Evolutionary conservation across 2,888 invertebrate genomes (phyloP).

Genomic region (Pemphredon lugubris): DNA sequence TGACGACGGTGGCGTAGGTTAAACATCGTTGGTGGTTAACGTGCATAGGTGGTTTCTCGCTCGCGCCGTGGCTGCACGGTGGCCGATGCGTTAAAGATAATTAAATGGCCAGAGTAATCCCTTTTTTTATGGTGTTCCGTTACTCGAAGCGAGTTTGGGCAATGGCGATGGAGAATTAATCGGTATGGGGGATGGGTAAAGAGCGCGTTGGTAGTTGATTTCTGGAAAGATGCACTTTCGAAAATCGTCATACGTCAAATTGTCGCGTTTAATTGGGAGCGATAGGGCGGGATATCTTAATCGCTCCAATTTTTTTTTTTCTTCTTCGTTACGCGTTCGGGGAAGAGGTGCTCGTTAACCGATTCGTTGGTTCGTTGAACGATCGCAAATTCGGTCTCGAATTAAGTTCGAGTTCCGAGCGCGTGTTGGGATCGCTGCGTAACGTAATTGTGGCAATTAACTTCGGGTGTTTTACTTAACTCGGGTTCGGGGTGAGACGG

Average conservation of each 20-base stretch:
- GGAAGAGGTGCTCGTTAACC: constrained; percentile 48
- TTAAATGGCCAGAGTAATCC: too few relatives aligned
- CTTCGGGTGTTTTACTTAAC: constrained; percentile 42
- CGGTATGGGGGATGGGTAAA: too few relatives aligned
- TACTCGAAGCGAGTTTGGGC: too few relatives aligned
- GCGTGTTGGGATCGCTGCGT: constrained; percentile 31
- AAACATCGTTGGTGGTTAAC: background rate
- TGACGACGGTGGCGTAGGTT: background rate
- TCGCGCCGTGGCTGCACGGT: too few relatives aligned
- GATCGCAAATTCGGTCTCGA: constrained; percentile 49
- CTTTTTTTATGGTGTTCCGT: too few relatives aligned
- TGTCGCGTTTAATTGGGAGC: constrained; percentile 50
- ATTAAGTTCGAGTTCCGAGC: constrained; percentile 28
- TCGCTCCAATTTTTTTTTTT: constrained; percentile 45
- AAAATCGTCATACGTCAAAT: background rate
- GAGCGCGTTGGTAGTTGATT: too few relatives aligned
- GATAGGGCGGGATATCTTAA: constrained; percentile 47
- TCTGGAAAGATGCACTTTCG: too few relatives aligned
- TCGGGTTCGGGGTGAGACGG: constrained; percentile 25
- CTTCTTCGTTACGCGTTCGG: constrained; percentile 23
- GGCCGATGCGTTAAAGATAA: too few relatives aligned
- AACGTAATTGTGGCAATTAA: constrained; percentile 62
- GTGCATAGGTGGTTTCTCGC: background rate
- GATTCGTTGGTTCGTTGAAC: constrained; percentile 43
- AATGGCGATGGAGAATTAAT: too few relatives aligned